Conservation (phyloP, 1,140 invertebrate species). For the Branchinecta lynchi region DNA sequence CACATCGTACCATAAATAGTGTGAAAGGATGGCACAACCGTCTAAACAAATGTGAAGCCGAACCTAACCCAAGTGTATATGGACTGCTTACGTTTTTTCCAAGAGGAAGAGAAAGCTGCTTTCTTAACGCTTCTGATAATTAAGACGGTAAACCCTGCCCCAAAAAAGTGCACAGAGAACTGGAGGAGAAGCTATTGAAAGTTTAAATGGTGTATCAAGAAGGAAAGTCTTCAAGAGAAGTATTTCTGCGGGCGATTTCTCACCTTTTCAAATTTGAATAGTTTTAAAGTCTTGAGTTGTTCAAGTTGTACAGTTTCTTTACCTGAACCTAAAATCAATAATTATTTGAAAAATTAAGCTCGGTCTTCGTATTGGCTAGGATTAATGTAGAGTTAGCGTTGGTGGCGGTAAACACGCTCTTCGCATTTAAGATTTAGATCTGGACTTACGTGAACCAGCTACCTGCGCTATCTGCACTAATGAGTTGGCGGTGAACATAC, state of each 20-base stretch:
- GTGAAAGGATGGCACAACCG: slow-evolving; percentile 1
- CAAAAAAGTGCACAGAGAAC: slow-evolving; percentile 6
- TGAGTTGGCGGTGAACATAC: too few relatives aligned
- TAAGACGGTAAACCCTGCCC: slow-evolving; percentile 3
- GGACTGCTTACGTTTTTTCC: slow-evolving; percentile 8
- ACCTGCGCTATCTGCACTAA: slow-evolving; percentile 3
- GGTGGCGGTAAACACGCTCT: slow-evolving; percentile 4
- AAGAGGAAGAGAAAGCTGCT: slow-evolving; percentile 1
- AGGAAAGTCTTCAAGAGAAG: slow-evolving; percentile 9
- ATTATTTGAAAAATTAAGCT: too few relatives aligned
- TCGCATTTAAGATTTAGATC: slow-evolving; percentile 7
- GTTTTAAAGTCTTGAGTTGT: slow-evolving; percentile 6
- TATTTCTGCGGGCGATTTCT: slow-evolving; percentile 1
- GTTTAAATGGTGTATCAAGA: too few relatives aligned
- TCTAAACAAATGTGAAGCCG: background rate
- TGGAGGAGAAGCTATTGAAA: too few relatives aligned
- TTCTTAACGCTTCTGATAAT: background rate
- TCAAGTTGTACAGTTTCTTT: too few relatives aligned
- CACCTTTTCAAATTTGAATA: slow-evolving; percentile 7
- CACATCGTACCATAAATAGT: slow-evolving; percentile 4
- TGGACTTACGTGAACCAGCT: slow-evolving; percentile 5
- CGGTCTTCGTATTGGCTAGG: too few relatives aligned
- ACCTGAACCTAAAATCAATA: too few relatives aligned
- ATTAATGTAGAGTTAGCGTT: too few relatives aligned
- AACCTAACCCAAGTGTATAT: slow-evolving; percentile 4